Percentiles rank a stretch among this genome's conserved stretches.
These are phyloP conservation scores for Drosophila anceps DNA, from an alignment of 2,888 invertebrate genomes.

Conservation along the genomic window DNA sequence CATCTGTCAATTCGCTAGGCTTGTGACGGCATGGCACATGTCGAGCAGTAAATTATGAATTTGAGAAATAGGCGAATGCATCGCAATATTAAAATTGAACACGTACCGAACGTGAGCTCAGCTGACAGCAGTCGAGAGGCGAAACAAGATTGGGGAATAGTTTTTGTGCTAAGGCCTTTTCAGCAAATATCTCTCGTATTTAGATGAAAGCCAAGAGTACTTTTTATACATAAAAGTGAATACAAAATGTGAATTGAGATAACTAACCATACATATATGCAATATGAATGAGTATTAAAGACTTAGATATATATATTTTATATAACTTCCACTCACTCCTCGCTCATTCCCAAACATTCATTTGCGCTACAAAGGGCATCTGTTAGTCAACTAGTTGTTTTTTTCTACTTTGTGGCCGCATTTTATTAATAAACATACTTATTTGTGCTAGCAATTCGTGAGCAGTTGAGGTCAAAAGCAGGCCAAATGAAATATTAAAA, in stretches of 20 bases:
- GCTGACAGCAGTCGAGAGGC: slow-evolving; percentile 32
- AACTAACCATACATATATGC: neutral
- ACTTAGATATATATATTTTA: neutral
- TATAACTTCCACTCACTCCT: neutral
- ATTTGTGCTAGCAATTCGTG: slow-evolving; percentile 27
- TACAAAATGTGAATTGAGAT: neutral
- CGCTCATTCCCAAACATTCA: neutral
- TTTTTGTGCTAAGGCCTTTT: slow-evolving; percentile 13
- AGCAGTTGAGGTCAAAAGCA: slow-evolving; percentile 15
- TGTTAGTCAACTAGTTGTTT: neutral
- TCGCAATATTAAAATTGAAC: slow-evolving; percentile 66
- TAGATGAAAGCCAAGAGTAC: slow-evolving; percentile 19
- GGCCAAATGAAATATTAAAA: slow-evolving; percentile 71
- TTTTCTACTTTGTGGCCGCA: slow-evolving; percentile 21
- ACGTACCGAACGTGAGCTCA: slow-evolving; percentile 56
- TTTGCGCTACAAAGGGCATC: neutral
- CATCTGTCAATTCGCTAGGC: slow-evolving; percentile 53
- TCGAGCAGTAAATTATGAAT: slow-evolving; percentile 46
- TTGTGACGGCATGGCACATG: slow-evolving; percentile 29
- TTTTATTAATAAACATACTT: slow-evolving; percentile 70
- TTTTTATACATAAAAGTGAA: slow-evolving; percentile 16
- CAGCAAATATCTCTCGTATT: slow-evolving; percentile 12
- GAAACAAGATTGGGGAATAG: slow-evolving; percentile 34
- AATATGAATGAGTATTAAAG: neutral
- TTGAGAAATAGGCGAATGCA: slow-evolving; percentile 40